These are phyloP conservation scores for Rhagium mordax DNA, from an alignment of 2,888 invertebrate genomes.

Conservation along the genomic window DNA sequence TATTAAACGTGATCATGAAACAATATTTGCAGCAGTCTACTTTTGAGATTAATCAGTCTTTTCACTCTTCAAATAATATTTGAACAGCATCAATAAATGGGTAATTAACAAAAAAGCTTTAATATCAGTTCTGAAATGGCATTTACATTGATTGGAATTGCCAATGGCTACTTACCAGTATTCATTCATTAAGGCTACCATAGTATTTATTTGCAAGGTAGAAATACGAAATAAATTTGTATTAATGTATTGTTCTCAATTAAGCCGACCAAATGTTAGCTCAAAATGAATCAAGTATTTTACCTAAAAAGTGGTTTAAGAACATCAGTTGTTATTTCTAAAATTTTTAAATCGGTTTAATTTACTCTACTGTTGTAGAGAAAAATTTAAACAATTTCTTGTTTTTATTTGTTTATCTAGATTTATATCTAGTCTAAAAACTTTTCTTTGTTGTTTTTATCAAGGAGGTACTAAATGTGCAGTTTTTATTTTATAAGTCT, in stretches of 20 bases:
- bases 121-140: too few species aligned
- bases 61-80: too few species aligned
- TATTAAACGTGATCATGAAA: too few species aligned
- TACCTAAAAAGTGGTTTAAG: background rate
- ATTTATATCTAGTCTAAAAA: background rate
- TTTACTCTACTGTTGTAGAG: background rate
- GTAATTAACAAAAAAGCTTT: too few species aligned
- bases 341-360: background rate
- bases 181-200: background rate
- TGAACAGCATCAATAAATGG: too few species aligned
- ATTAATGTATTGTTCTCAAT: background rate
- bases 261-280: background rate
- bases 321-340: background rate
- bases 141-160: background rate
- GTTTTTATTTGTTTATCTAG: constrained; percentile 10
- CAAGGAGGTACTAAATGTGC: background rate
- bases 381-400: background rate
- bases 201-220: background rate
- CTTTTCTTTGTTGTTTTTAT: background rate
- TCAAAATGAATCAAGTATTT: background rate
- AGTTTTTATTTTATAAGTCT: constrained; percentile 16
- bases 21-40: too few species aligned
- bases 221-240: background rate
- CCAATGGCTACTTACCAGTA: background rate
- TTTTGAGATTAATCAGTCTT: too few species aligned